These are phyloP conservation scores for Poecilia picta DNA, from an alignment of 2,797 vertebrate species.

Conservation along the genomic window DNA sequence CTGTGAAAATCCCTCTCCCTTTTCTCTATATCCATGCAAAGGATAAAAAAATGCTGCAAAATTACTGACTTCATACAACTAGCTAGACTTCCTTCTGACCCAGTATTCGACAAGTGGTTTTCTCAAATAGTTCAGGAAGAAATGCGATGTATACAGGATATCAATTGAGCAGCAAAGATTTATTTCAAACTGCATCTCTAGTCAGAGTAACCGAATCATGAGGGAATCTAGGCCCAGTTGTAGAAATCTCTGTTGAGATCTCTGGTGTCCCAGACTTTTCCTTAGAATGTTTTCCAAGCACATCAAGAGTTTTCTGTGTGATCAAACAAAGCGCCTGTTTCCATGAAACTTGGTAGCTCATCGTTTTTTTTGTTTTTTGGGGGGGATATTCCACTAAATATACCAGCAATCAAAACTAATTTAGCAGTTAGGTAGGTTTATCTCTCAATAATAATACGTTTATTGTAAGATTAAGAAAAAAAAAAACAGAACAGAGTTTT, in stretches of 20 bases:
- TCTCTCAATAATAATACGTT: background rate
- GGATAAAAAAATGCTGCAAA: background rate
- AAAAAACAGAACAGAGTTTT: background rate
- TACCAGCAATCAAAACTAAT: background rate
- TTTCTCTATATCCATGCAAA: background rate
- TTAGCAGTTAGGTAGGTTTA: background rate
- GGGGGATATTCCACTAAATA: background rate
- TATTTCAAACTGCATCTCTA: background rate
- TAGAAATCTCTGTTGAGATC: background rate
- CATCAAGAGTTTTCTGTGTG: too few species aligned
- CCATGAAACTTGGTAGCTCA: background rate
- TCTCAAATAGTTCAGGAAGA: background rate
- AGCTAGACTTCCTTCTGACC: background rate
- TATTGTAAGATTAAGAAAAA: slow-evolving; percentile 5
- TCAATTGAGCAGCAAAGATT: background rate
- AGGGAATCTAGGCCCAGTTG: background rate
- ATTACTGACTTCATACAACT: background rate
- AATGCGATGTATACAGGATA: background rate
- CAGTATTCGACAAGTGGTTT: background rate
- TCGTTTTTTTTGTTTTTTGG: background rate
- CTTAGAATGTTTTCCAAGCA: too few species aligned
- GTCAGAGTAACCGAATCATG: background rate
- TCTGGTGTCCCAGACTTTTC: too few species aligned
- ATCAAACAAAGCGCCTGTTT: background rate
- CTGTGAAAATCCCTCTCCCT: background rate